Base-by-base conservation (phyloP, 2,888 invertebrate species). In the Drosophila planitibia region DNA sequence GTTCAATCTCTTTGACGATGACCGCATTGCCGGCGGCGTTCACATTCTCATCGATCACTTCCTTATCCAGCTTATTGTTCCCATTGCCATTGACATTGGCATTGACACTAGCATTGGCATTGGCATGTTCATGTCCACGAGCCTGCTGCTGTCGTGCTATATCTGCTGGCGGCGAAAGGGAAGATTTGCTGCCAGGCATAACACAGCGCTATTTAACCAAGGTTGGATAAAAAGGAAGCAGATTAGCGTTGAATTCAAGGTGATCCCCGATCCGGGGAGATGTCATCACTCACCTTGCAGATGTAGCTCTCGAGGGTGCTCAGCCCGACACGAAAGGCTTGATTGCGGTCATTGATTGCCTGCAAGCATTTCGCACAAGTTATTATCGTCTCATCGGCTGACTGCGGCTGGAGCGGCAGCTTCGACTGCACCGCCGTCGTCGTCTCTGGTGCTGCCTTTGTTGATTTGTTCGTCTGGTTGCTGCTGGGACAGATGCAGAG, bases 1-100 rank as follows among this genome's bases (percentile, higher is more conserved):
- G 39, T 44, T 77, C 76, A 22, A 83, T 62, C 41, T 80, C 72
- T 22, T 71, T 73, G 4, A 35, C 72, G 16, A 78, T 70, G 22
- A 59, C 28, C 2, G 49, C 66, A 30, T 63, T 75, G 10, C 57
- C 62, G 28, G 35, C 28, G 10, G 37, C 14, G 47, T 25, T 41
- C 0, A 30, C 16, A 51, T 55, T 70, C 32, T 74, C 67, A 33
- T 74, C 28, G 28, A 14, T 7, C 12, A 55, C 7, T 12, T 10
- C 7, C 14, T 55, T 37, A 28, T 28, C 19, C 28, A 28, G 19
- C 16, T 47, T 25, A 25, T 47, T 47, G 25, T 16, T 47, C 4
- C 25, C 25, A 25, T 25, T 47, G 9, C 47, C 25, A 47, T 47
- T 47, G 47, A 9, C 19, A 39, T 39, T 39, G 39, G 9, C 9